Evolutionary conservation across 2,888 invertebrate species (phyloP).

Genomic region (Synergus japonicus): DNA sequence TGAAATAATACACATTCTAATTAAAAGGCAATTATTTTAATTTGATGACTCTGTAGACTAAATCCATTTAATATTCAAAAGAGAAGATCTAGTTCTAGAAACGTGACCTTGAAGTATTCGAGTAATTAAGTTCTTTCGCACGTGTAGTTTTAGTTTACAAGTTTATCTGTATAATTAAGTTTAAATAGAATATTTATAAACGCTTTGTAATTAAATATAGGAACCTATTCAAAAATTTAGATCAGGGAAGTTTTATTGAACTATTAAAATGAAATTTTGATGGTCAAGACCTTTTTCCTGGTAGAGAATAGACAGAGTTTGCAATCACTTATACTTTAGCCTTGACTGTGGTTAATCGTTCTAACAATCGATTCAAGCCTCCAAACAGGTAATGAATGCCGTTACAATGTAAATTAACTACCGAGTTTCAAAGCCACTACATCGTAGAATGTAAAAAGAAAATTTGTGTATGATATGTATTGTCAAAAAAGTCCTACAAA

Average conservation of each 20-base stretch:
- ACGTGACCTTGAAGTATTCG: constrained; percentile 8
- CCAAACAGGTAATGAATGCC: constrained; percentile 23
- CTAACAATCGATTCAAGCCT: constrained; percentile 17
- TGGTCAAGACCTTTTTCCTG: not conserved
- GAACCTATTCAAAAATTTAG: not conserved
- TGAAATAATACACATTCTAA: not conserved
- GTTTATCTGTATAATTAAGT: not conserved
- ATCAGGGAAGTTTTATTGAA: not conserved
- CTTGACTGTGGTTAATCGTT: constrained; percentile 23
- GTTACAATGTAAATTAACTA: constrained; percentile 28
- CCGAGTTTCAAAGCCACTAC: constrained; percentile 5
- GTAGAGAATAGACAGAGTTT: not conserved
- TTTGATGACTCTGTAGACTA: not conserved
- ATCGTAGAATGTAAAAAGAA: not conserved
- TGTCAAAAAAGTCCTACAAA: not conserved
- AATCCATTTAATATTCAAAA: constrained; percentile 22
- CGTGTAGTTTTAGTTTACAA: not conserved
- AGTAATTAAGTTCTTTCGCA: not conserved
- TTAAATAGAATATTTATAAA: not conserved
- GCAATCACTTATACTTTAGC: not conserved
- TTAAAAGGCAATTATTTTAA: not conserved
- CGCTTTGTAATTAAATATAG: not conserved
- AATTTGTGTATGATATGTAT: not conserved
- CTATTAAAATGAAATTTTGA: not conserved
- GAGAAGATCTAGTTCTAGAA: constrained; percentile 9